These are phyloP conservation scores for Tragelaphus oryx DNA, from an alignment of 2,797 vertebrate species.

Conservation along the genomic window DNA sequence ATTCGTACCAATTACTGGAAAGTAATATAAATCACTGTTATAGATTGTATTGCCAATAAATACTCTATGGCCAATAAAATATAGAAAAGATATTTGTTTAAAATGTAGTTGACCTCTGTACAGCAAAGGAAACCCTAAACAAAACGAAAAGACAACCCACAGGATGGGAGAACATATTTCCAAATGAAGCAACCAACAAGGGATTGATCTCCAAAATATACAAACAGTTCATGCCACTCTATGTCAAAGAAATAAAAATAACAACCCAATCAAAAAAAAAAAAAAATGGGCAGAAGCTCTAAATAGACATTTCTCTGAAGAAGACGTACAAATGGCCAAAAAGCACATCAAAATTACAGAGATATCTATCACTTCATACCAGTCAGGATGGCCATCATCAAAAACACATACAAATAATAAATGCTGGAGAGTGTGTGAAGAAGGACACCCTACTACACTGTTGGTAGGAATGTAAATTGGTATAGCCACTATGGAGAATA, in stretches of 20 bases:
- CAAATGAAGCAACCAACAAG: not conserved
- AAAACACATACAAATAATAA: not conserved
- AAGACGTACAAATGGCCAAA: not conserved
- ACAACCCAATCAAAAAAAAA: not conserved
- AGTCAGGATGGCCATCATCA: not conserved
- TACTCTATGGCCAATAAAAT: not conserved
- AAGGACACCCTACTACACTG: not conserved
- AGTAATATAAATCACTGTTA: not conserved
- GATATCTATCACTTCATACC: not conserved
- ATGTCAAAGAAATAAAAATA: not conserved
- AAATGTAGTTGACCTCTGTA: not conserved
- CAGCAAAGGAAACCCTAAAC: not conserved
- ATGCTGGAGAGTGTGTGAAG: not conserved
- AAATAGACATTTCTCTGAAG: not conserved
- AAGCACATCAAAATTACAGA: not conserved
- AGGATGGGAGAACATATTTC: not conserved
- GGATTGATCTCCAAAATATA: not conserved
- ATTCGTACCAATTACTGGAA: not conserved
- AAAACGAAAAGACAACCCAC: not conserved
- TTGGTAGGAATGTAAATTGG: not conserved
- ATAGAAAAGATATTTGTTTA: not conserved
- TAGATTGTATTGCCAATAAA: not conserved
- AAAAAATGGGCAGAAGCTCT: not conserved
- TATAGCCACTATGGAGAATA: not conserved
- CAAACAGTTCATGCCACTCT: not conserved